Conservation (phyloP, 92 coral and sea anemone genomes). For the Zoanthus solanderi region DNA sequence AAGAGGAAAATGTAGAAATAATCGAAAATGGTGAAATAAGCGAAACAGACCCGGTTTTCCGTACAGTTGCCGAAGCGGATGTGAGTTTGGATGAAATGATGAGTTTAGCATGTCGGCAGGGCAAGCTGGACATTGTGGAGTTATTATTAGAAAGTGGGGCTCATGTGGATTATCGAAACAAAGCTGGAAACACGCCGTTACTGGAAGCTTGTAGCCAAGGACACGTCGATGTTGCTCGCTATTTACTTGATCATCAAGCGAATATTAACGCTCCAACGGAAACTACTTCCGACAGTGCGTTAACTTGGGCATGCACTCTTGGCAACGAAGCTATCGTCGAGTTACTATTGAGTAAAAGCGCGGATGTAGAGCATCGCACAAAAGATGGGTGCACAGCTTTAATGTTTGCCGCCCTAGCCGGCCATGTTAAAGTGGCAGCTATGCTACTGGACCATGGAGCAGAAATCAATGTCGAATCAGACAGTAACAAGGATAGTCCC, state of each 20-base stretch:
- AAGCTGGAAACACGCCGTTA: conserved; percentile 98
- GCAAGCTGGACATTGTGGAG: conserved; percentile 98
- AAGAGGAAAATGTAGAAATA: conserved; percentile 90
- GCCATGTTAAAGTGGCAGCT: conserved; percentile 98
- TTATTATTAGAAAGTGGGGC: conserved; percentile 98
- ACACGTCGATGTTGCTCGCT: conserved; percentile 96
- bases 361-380: conserved; percentile 97
- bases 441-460: conserved; percentile 96
- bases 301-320: conserved; percentile 99
- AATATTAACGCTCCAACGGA: conserved; percentile 98
- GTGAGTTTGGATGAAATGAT: conserved; percentile 99
- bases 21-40: conserved; percentile 78
- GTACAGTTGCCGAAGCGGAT: conserved; percentile 97
- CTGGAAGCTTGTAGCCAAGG: conserved; percentile 99
- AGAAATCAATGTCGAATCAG: conserved; percentile 98
- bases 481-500: conserved; percentile 99
- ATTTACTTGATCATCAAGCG: conserved; percentile 96
- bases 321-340: conserved; percentile 99
- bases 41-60: conserved; percentile 91
- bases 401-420: conserved; percentile 99
- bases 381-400: conserved; percentile 99
- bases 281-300: conserved; percentile 99
- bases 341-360: conserved; percentile 79
- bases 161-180: conserved; percentile 98
- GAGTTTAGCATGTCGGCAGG: conserved; percentile 99